phyloP scores from a whole-genome alignment of 1,140 invertebrate genomes.

The Aphelinus certus region DNA sequence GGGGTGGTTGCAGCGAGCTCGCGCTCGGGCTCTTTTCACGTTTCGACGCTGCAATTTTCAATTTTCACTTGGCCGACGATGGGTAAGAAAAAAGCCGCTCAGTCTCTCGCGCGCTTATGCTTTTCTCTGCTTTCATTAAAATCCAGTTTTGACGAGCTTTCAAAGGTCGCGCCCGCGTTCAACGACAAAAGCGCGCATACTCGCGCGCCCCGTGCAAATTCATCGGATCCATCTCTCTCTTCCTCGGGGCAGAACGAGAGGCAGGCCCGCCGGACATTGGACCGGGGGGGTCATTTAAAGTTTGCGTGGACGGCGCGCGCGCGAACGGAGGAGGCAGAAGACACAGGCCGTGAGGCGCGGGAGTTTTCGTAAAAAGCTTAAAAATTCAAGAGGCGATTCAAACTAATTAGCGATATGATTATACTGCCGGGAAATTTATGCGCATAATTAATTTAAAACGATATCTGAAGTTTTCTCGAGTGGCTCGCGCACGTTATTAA shows the following conservation, averaged over 20 bases:
- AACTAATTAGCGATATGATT: constrained; percentile 42
- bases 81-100: background rate
- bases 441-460: constrained; percentile 41
- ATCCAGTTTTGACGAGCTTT: background rate
- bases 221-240: too few species aligned
- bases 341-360: too few species aligned
- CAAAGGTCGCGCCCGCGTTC: too few species aligned
- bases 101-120: background rate
- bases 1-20: background rate
- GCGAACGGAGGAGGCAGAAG: background rate
- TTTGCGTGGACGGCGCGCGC: background rate
- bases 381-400: constrained; percentile 40
- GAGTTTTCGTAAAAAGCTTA: constrained; percentile 25
- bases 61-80: constrained; percentile 27
- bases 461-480: constrained; percentile 41
- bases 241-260: too few species aligned
- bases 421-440: constrained; percentile 36
- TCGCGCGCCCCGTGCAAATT: too few species aligned
- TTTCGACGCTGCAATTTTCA: constrained; percentile 25
- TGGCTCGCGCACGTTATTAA: constrained; percentile 37
- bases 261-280: too few species aligned
- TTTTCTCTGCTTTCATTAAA: background rate
- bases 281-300: background rate
- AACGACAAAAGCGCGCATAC: too few species aligned
- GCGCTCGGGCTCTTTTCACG: constrained; percentile 11